These are phyloP conservation scores for Odontocerum albicorne DNA, from an alignment of 2,888 invertebrate genomes.

Conservation along the genomic window DNA sequence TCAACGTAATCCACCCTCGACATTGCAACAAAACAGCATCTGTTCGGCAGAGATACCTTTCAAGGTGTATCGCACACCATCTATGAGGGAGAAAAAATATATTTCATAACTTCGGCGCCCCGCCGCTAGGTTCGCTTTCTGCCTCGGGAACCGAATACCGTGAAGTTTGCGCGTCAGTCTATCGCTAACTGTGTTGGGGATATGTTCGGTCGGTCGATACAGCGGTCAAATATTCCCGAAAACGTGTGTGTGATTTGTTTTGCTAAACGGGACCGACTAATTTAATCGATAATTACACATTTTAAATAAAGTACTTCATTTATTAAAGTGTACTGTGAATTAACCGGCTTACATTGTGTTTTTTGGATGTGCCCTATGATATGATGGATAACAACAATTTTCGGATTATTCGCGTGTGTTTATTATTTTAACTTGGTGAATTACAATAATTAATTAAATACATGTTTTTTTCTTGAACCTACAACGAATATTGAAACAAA, in stretches of 20 bases:
- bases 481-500: constrained; percentile 7
- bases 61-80: constrained; percentile 15
- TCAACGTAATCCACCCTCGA: too few relatives aligned
- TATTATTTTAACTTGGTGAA: constrained; percentile 26
- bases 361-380: constrained; percentile 22
- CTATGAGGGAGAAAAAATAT: constrained; percentile 25
- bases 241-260: constrained; percentile 30
- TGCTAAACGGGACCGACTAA: constrained; percentile 28
- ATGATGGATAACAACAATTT: constrained; percentile 30
- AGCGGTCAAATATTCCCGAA: constrained; percentile 25
- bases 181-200: constrained; percentile 23
- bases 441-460: constrained; percentile 12
- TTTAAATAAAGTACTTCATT: constrained; percentile 20
- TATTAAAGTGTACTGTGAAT: constrained; percentile 29
- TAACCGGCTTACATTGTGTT: constrained; percentile 21
- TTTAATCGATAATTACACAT: constrained; percentile 28
- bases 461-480: constrained; percentile 19
- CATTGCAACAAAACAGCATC: too few relatives aligned
- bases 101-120: constrained; percentile 1
- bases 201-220: constrained; percentile 22
- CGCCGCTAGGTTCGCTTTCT: constrained; percentile 21
- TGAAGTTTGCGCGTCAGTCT: constrained; percentile 29
- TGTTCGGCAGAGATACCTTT: neutral
- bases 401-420: constrained; percentile 29
- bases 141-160: constrained; percentile 15